phyloP scores from a whole-genome alignment of 2,113 vertebrate genomes.

The Uropsilus gracilis region DNA sequence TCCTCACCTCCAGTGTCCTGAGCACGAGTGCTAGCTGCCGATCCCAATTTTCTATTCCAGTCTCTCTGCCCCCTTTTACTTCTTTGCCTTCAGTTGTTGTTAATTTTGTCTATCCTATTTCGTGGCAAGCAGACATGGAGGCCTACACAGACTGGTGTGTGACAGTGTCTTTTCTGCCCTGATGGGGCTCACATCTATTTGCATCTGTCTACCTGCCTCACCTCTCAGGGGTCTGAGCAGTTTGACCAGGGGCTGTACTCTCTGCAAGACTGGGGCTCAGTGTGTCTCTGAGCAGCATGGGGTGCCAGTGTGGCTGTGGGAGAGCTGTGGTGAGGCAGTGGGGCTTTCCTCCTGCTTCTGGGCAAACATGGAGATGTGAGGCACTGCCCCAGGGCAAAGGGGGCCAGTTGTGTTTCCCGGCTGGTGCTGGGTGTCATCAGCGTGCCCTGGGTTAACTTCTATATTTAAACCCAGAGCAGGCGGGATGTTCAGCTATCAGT shows the following conservation, averaged over 20 bases:
- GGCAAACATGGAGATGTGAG: fast-evolving
- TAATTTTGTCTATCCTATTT: background rate
- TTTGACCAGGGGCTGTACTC: background rate
- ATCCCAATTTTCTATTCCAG: no score
- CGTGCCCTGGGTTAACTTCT: background rate
- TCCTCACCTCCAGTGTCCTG: background rate
- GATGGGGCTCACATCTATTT: background rate
- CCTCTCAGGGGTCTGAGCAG: background rate
- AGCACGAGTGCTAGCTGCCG: background rate
- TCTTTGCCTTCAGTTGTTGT: background rate
- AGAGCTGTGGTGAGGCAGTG: background rate
- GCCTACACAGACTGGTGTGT: fast-evolving
- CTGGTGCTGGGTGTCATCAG: fast-evolving
- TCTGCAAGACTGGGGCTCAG: background rate
- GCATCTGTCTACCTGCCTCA: background rate
- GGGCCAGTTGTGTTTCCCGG: background rate
- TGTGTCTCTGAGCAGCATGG: background rate
- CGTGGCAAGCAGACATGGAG: background rate
- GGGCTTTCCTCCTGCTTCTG: background rate
- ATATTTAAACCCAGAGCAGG: background rate
- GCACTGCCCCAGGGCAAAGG: fast-evolving
- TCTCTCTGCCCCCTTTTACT: background rate
- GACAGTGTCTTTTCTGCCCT: fast-evolving
- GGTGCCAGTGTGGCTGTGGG: fast-evolving
- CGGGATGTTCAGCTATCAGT: background rate